Conservation (phyloP, 64 coral and sea anemone genomes). For the Dendrophyllia cribrosa region DNA sequence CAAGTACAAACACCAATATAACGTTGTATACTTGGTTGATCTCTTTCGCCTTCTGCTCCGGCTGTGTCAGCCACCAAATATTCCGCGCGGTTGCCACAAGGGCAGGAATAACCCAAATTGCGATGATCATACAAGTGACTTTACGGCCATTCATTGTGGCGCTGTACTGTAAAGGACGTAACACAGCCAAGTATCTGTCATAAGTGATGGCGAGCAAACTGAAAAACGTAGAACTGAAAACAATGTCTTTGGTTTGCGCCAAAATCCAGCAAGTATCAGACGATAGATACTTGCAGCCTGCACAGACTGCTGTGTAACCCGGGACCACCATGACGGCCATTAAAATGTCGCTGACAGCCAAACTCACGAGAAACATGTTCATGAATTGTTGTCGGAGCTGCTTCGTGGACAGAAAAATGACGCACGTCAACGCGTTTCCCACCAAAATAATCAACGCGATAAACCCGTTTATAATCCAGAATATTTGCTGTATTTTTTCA, state of each 20-base stretch:
- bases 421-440: background rate
- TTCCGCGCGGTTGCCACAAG: slow-evolving; percentile 17
- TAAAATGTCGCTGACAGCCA: slow-evolving; percentile 47
- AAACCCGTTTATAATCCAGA: background rate
- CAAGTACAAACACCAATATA: slow-evolving; percentile 4
- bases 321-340: slow-evolving; percentile 61
- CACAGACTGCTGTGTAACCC: slow-evolving; percentile 39
- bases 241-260: slow-evolving; percentile 48
- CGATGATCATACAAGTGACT: background rate
- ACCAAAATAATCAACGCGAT: slow-evolving; percentile 3
- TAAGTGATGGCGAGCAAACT: slow-evolving; percentile 62
- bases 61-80: slow-evolving; percentile 16
- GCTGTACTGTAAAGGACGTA: slow-evolving; percentile 25
- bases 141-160: slow-evolving; percentile 26
- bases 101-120: slow-evolving; percentile 21
- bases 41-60: background rate
- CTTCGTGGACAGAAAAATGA: slow-evolving; percentile 7
- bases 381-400: slow-evolving; percentile 15
- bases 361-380: slow-evolving; percentile 60
- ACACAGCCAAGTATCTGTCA: slow-evolving; percentile 55
- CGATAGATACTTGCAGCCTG: slow-evolving; percentile 14
- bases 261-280: slow-evolving; percentile 42
- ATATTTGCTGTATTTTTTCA: background rate
- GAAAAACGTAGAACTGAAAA: slow-evolving; percentile 31
- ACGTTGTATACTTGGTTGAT: slow-evolving; percentile 25